Conservation (phyloP, 2,113 vertebrate genomes). For the Anhinga rufa region DNA sequence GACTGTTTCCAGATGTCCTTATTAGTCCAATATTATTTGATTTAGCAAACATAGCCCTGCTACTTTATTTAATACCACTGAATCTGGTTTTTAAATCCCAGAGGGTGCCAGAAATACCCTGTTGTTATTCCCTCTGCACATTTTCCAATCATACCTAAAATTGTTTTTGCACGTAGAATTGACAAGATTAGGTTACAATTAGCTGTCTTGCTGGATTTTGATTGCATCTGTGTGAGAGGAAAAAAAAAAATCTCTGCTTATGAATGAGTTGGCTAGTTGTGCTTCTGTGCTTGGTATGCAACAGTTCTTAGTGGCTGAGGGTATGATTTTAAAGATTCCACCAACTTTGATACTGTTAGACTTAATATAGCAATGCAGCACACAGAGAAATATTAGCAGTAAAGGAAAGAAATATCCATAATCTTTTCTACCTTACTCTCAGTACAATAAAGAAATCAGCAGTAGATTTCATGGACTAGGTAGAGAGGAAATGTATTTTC, state of each 20-base stretch:
- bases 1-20: neutral
- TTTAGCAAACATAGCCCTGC: neutral
- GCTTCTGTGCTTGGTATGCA: neutral
- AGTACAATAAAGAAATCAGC: neutral
- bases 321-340: neutral
- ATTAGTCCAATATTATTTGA: constrained; percentile 25
- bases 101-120: neutral
- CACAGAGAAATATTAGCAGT: neutral
- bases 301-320: neutral
- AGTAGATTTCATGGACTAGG: neutral
- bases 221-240: neutral
- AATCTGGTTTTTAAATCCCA: neutral
- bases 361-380: neutral
- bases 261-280: neutral
- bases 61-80: neutral
- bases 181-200: neutral
- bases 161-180: neutral
- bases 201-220: neutral
- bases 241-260: neutral
- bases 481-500: neutral
- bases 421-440: neutral
- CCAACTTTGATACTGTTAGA: neutral
- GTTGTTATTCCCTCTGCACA: neutral
- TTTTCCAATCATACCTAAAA: neutral
- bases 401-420: neutral